phyloP scores from a whole-genome alignment of 2,888 invertebrate genomes.

The Carterocephalus palaemon region DNA sequence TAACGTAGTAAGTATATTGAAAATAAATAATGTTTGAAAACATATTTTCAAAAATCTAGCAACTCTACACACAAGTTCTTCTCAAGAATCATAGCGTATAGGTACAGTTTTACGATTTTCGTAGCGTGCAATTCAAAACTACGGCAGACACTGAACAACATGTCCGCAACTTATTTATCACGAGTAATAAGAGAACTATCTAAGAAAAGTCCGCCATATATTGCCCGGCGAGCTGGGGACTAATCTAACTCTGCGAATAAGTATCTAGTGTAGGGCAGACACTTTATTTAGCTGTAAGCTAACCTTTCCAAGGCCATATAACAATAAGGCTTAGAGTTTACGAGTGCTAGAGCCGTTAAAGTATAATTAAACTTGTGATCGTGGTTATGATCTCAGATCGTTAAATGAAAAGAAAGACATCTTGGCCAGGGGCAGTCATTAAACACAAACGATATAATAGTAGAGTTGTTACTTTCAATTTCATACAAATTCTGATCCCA shows the following conservation, averaged over 20 bases:
- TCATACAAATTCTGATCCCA: no score
- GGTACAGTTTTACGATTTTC: no score
- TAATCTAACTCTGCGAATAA: conserved; percentile 3
- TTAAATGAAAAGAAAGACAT: no score
- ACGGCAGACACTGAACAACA: neutral
- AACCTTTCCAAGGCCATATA: conserved; percentile 6
- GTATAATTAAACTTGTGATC: neutral
- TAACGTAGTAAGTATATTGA: no score
- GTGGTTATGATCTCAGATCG: neutral
- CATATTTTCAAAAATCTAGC: no score
- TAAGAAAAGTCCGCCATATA: conserved; percentile 1
- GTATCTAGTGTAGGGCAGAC: conserved; percentile 1
- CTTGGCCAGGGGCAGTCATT: no score
- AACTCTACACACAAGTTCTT: no score
- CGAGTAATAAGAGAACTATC: neutral
- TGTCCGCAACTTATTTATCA: neutral
- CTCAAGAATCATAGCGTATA: no score
- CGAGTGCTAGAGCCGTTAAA: neutral
- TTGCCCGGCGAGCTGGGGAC: conserved; percentile 2
- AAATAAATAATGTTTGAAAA: no score
- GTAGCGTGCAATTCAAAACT: no score
- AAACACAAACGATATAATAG: no score
- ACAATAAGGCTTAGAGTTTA: conserved; percentile 3
- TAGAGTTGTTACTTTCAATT: no score
- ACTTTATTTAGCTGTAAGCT: conserved; percentile 5